Conservation (phyloP, 2,888 invertebrate species). For the Pandemis corylana region DNA sequence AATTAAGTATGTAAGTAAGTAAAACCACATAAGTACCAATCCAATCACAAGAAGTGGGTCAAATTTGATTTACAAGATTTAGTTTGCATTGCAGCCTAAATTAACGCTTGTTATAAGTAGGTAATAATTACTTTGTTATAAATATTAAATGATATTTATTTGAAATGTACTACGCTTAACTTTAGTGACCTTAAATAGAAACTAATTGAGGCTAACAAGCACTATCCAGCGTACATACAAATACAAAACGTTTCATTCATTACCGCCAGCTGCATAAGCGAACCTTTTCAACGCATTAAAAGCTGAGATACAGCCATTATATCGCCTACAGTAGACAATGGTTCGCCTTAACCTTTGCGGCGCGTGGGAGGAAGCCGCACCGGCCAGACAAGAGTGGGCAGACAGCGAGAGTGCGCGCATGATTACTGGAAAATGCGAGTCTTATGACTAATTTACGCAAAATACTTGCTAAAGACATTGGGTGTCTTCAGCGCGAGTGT, state of each 20-base stretch:
- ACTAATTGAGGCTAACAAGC: neutral
- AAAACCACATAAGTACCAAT: no score
- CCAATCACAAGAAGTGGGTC: no score
- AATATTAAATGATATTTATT: no score
- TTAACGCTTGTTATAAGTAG: no score
- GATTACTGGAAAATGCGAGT: neutral
- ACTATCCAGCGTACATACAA: neutral
- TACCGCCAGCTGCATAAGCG: neutral
- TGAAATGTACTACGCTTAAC: neutral
- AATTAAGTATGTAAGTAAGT: no score
- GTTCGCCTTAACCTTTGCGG: constrained; percentile 71
- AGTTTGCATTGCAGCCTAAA: no score
- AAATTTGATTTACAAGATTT: no score
- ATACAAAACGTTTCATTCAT: constrained; percentile 15
- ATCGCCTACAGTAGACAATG: constrained; percentile 58
- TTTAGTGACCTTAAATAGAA: neutral
- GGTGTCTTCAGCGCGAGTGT: no score
- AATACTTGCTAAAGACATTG: neutral
- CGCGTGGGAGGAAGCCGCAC: constrained; percentile 51
- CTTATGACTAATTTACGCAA: neutral
- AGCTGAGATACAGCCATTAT: constrained; percentile 53
- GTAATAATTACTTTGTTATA: no score
- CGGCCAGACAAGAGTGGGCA: constrained; percentile 38
- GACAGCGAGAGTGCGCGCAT: neutral
- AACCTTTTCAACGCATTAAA: constrained; percentile 42